phyloP scores from a whole-genome alignment of 2,113 vertebrate genomes.

The Eretmochelys imbricata region DNA sequence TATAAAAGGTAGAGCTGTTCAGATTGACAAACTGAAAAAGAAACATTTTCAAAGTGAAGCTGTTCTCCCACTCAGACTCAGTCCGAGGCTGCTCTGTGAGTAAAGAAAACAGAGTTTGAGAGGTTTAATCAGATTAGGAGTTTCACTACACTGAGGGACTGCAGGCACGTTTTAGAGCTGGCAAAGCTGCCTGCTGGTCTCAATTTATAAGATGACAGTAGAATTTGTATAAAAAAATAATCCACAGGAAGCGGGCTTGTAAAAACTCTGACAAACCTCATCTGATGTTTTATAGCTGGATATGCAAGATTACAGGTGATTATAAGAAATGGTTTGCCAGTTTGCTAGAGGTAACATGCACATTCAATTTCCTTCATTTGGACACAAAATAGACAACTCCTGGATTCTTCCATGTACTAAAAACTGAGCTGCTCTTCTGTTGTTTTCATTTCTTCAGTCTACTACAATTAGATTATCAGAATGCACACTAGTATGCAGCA shows the following conservation, averaged over 20 bases:
- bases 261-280: conserved; percentile 7
- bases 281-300: neutral
- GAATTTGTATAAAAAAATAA: neutral
- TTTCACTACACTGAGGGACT: neutral
- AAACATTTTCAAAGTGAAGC: conserved; percentile 99
- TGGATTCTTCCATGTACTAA: neutral
- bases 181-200: conserved; percentile 35
- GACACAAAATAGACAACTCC: neutral
- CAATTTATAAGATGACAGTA: neutral
- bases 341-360: rapidly evolving
- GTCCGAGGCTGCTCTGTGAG: conserved; percentile 96
- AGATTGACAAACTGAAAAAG: conserved; percentile 99
- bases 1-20: conserved; percentile 98
- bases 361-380: neutral
- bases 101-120: conserved; percentile 59
- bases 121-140: neutral
- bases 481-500: neutral
- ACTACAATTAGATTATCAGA: neutral
- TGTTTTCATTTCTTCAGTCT: neutral
- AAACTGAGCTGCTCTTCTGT: neutral
- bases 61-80: conserved; percentile 98
- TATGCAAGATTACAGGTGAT: neutral
- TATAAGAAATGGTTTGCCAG: neutral
- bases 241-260: neutral
- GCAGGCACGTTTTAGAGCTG: neutral